phyloP scores from a whole-genome alignment of 2,888 invertebrate genomes.

The Pandemis cinnamomeana region DNA sequence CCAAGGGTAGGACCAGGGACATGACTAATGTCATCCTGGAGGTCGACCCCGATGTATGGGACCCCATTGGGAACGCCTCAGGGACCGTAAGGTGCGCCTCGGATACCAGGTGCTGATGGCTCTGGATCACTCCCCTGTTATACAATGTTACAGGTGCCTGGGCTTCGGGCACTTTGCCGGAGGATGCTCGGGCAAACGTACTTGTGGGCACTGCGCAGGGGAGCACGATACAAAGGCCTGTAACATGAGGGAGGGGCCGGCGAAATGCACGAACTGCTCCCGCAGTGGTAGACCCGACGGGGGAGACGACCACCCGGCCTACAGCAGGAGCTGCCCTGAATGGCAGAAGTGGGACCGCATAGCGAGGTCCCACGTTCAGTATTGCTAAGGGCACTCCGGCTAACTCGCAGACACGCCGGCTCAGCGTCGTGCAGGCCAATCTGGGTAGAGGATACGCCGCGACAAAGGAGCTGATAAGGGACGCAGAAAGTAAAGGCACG shows the following conservation, averaged over 20 bases:
- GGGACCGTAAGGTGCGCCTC: background rate
- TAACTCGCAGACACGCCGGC: background rate
- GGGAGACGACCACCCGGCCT: background rate
- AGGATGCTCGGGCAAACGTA: background rate
- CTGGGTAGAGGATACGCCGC: constrained; percentile 6
- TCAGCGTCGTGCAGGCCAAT: background rate
- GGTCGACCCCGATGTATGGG: background rate
- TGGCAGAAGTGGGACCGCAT: too few species aligned
- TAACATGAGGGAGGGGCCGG: background rate
- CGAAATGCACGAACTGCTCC: background rate
- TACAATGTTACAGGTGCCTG: constrained; percentile 5
- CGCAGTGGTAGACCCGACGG: background rate
- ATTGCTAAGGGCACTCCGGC: constrained; percentile 39
- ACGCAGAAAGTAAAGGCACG: background rate
- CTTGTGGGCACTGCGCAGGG: background rate
- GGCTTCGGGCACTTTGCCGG: background rate
- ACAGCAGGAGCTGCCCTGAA: background rate
- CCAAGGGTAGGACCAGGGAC: background rate
- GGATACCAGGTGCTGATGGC: background rate
- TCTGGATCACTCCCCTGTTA: background rate
- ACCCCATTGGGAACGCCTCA: too few species aligned
- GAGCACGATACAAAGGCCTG: constrained; percentile 1
- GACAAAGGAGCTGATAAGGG: constrained; percentile 2
- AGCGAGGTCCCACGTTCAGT: too few species aligned
- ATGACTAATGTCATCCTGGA: background rate